A percentile compares a stretch with the other conserved stretches of the same genome.
Evolutionary conservation across 2,888 invertebrate species (phyloP).

Genomic region (Cosmia trapezina): DNA sequence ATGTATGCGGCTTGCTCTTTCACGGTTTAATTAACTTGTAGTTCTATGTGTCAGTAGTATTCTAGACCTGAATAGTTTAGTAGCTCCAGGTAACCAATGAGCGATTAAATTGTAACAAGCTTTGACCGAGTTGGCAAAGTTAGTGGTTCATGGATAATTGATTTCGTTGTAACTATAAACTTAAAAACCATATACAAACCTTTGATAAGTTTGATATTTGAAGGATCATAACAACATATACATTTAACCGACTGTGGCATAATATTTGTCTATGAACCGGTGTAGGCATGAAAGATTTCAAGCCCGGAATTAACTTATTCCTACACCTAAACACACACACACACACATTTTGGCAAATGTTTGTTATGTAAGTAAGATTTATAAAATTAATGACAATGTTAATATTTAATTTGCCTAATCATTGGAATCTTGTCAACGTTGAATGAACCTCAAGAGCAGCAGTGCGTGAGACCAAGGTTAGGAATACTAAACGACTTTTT

Average conservation of each 20-base stretch:
- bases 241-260: neutral
- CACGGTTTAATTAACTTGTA: conserved; percentile 32
- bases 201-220: neutral
- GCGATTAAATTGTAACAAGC: neutral
- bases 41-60: conserved; percentile 7
- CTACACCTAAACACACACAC: neutral
- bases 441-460: neutral
- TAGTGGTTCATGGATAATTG: neutral
- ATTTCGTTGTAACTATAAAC: neutral
- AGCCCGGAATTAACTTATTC: conserved; percentile 7
- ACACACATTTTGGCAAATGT: conserved; percentile 23
- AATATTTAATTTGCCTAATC: conserved; percentile 10
- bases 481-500: no score
- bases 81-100: neutral
- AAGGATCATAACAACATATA: neutral
- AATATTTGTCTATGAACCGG: conserved; percentile 17
- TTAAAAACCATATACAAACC: neutral
- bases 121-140: neutral
- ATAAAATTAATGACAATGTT: neutral
- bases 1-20: conserved; percentile 14
- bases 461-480: neutral
- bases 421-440: conserved; percentile 1
- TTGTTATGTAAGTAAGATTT: conserved; percentile 11
- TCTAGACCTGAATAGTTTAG: conserved; percentile 22
- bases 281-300: conserved; percentile 7